phyloP scores from a whole-genome alignment of 2,888 invertebrate genomes.

The Drosophila rellima region DNA sequence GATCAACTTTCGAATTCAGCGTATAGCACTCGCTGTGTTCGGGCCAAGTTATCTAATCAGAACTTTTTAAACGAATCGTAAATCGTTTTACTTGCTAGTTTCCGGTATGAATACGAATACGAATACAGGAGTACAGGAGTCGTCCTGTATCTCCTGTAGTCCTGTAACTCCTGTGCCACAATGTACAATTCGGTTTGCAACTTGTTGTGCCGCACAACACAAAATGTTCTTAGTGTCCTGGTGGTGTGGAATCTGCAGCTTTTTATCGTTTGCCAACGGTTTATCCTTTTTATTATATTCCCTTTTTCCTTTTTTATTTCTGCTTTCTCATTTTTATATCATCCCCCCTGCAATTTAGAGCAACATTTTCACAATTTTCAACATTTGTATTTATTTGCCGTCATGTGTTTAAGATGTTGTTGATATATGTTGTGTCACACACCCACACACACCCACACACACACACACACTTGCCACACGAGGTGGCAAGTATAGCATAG shows the following conservation, averaged over 20 bases:
- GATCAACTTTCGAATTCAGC: slow-evolving; percentile 16
- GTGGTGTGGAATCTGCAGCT: slow-evolving; percentile 14
- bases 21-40: neutral
- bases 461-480: slow-evolving; percentile 16
- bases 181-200: slow-evolving; percentile 40
- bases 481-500: slow-evolving; percentile 27
- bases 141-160: neutral
- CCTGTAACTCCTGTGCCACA: slow-evolving; percentile 9
- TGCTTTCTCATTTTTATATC: slow-evolving; percentile 12
- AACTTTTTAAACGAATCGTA: slow-evolving; percentile 60
- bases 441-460: slow-evolving; percentile 35
- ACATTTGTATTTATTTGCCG: slow-evolving; percentile 80
- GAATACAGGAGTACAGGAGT: no score
- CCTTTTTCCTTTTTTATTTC: slow-evolving; percentile 3
- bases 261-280: slow-evolving; percentile 50
- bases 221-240: slow-evolving; percentile 26
- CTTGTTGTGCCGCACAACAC: slow-evolving; percentile 41
- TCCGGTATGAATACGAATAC: slow-evolving; percentile 11
- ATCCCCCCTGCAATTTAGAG: slow-evolving; percentile 58
- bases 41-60: slow-evolving; percentile 47
- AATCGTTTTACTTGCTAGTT: slow-evolving; percentile 48
- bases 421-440: slow-evolving; percentile 72
- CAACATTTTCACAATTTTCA: slow-evolving; percentile 73
- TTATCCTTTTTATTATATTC: slow-evolving; percentile 30
- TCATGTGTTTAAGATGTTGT: slow-evolving; percentile 79